These are phyloP conservation scores for Caenorhabditis elegans DNA, from an alignment of 1,140 invertebrate genomes.

Conservation along the genomic window DNA sequence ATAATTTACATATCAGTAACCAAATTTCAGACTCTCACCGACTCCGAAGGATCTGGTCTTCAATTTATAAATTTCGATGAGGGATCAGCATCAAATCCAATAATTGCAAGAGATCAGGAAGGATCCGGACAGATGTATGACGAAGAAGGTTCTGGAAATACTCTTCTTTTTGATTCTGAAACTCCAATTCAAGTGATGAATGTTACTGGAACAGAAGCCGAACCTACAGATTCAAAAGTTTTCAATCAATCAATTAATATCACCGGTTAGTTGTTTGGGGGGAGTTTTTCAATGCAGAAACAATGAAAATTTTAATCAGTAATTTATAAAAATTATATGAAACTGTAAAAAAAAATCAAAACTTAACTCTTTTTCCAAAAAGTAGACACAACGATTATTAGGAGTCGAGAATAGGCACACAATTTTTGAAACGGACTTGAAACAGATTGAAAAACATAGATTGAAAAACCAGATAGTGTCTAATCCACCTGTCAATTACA, in stretches of 20 bases:
- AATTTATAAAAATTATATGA: not conserved
- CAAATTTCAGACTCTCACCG: not conserved
- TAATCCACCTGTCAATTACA: no score
- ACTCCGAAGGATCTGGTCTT: constrained; percentile 11
- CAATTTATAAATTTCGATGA: constrained; percentile 6
- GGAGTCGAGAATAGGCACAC: no score
- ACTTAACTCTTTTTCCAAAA: no score
- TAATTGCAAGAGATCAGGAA: not conserved
- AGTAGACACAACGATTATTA: no score
- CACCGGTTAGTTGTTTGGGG: not conserved
- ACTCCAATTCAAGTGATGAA: not conserved
- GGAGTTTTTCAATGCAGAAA: not conserved
- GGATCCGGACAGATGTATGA: not conserved
- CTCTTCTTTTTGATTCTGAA: not conserved
- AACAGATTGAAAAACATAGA: no score
- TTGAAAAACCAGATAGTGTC: no score
- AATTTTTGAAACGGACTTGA: no score
- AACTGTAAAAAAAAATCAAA: not conserved
- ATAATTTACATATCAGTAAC: no score
- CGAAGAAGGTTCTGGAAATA: constrained; percentile 16
- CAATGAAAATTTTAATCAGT: no score
- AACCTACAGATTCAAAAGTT: not conserved
- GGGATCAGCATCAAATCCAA: not conserved
- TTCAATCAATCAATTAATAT: constrained; percentile 10
- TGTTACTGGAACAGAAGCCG: not conserved